Base-by-base conservation (phyloP, 2,797 vertebrate genomes). In the Capromys pilorides region DNA sequence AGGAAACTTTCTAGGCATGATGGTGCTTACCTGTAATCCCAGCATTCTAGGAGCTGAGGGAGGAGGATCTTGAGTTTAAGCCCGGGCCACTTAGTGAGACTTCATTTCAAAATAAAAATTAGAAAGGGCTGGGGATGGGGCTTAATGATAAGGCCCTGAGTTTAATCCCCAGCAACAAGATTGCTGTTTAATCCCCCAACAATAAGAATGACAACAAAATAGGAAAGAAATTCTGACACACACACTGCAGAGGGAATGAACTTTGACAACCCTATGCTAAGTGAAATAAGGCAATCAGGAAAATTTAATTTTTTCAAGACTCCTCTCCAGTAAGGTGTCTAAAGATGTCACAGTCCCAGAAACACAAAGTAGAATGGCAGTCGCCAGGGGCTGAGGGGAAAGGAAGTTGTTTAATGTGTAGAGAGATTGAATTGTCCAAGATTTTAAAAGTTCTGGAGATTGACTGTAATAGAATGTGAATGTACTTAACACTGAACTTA, bases 391-490 rank as follows among this genome's bases (percentile, higher is more conserved):
- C 6, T 61, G 21, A 19, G 31, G 26, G 67, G 14, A 79, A 31
- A 62, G 36, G 77, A 22, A 67, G 19, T 5, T 49, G 21, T 61
- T 93, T 31, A 49, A 54, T 24, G 28, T 67, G 41, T 19, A 51
- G 0, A 77, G 26, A 41, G 41, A 45, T 89, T 71, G 67, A 69
- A 45, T 51, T 88, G 62, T 90, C 13, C 3, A 80, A 69, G 67
- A 85, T 78, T 92, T 85, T 49, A 78, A 81, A 71, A 39, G 54
- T 86, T 88, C 73, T 66, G 24, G 84, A 80, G 71, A 81, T 5
- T 54, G 24, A 57, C 2, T 87, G 41, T 11, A 33, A 11, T 59
- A 66, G 10, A n/a, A 2, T 28, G 31, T 71, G 31, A 77, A 57
- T 79, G 79, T 26, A 93, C 28, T 36, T 82, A 81, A 64, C 4